A percentile compares a stretch with the other conserved stretches of the same genome.
phyloP scores from a whole-genome alignment of 2,888 invertebrate species.

The Meta bourneti region DNA sequence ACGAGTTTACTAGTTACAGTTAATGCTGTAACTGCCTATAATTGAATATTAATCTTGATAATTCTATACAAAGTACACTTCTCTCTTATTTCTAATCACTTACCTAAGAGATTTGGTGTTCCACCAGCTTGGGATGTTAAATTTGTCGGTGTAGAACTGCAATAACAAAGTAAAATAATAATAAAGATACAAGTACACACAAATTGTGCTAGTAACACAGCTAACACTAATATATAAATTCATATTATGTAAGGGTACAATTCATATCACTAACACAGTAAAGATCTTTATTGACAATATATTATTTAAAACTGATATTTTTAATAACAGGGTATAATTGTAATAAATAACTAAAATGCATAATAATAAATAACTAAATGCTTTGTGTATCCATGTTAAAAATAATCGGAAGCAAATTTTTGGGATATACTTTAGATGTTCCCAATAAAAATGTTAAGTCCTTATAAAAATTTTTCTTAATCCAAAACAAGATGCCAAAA shows the following conservation, averaged over 20 bases:
- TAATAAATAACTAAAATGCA: not conserved
- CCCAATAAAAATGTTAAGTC: no score
- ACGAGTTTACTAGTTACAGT: no score
- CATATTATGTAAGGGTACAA: not conserved
- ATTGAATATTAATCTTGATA: not conserved
- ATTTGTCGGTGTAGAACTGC: conserved; percentile 22
- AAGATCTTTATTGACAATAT: not conserved
- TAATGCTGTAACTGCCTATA: no score
- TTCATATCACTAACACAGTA: not conserved
- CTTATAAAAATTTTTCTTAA: no score
- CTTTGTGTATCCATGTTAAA: no score
- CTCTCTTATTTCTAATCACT: not conserved
- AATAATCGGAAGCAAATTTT: no score
- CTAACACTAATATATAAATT: not conserved
- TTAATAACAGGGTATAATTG: not conserved
- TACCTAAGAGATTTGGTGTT: conserved; percentile 42
- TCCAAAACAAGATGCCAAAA: no score
- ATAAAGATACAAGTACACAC: not conserved
- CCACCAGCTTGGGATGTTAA: conserved; percentile 51
- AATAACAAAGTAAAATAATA: not conserved
- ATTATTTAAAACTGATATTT: no score
- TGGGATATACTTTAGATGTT: no score
- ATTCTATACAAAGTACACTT: not conserved
- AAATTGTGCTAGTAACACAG: not conserved
- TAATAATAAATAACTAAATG: no score